Evolutionary conservation across 2,797 vertebrate genomes (phyloP).

Genomic region (Tarsius wallacei): DNA sequence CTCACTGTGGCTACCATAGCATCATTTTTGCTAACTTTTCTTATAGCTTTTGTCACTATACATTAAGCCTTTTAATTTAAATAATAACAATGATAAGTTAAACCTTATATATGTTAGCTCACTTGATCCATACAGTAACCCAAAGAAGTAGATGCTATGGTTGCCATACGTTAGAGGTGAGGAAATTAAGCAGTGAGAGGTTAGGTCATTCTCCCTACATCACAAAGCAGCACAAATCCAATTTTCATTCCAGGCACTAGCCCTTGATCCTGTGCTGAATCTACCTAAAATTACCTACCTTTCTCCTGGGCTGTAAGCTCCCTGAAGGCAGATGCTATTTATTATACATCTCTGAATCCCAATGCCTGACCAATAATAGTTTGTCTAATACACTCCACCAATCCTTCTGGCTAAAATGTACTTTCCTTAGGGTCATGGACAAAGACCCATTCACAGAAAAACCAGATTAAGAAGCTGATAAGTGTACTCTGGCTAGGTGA

Average conservation of each 20-base stretch:
- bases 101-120: neutral
- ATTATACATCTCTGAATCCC: neutral
- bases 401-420: neutral
- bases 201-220: too few relatives aligned
- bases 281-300: neutral
- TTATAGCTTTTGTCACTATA: neutral
- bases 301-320: neutral
- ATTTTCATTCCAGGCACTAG: neutral
- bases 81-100: neutral
- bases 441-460: neutral
- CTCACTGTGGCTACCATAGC: neutral
- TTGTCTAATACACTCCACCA: neutral
- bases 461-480: neutral
- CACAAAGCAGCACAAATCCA: neutral
- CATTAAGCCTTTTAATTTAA: neutral
- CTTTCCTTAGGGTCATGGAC: neutral
- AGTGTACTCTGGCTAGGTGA: neutral
- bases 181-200: neutral
- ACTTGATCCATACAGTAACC: neutral
- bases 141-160: neutral
- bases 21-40: neutral
- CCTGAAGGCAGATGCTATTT: neutral
- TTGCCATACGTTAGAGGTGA: neutral
- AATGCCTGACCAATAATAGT: neutral
- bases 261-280: neutral